phyloP scores from a whole-genome alignment of 2,888 invertebrate species.

The Lepidochrysops patricia region DNA sequence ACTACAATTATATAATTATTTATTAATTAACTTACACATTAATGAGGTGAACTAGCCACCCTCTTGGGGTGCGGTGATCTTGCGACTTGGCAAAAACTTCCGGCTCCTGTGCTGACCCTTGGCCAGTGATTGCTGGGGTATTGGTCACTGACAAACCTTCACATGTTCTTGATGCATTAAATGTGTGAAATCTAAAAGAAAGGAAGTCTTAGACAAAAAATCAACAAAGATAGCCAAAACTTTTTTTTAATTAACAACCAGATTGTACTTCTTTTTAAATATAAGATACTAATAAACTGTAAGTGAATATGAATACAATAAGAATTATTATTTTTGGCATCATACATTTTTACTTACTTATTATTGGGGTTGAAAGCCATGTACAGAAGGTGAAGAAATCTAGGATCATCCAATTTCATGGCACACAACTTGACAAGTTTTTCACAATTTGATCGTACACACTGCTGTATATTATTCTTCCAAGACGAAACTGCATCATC shows the following conservation, averaged over 20 bases:
- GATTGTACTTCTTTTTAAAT: no score
- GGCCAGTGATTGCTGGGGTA: constrained; percentile 63
- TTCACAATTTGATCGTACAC: constrained; percentile 94
- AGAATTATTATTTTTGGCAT: no score
- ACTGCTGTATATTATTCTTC: constrained; percentile 97
- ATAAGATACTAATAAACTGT: no score
- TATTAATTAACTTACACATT: constrained; percentile 75
- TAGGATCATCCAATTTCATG: constrained; percentile 94
- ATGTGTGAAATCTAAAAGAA: constrained; percentile 84
- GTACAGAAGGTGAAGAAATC: constrained; percentile 91
- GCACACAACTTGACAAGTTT: constrained; percentile 94
- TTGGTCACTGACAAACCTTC: constrained; percentile 69
- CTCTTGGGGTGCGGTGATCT: constrained; percentile 90
- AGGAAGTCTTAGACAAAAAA: constrained; percentile 4
- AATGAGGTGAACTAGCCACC: constrained; percentile 97
- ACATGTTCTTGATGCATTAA: constrained; percentile 84
- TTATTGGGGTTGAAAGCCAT: constrained; percentile 96
- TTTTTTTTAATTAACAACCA: no score
- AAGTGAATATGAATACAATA: no score
- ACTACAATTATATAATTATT: background rate
- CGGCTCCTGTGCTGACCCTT: constrained; percentile 54
- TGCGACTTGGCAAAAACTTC: constrained; percentile 80
- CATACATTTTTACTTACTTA: constrained; percentile 82
- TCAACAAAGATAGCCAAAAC: no score
- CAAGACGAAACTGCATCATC: constrained; percentile 98